A percentile compares a stretch with the other conserved stretches of the same genome.
Evolutionary conservation across 2,113 vertebrate genomes (phyloP).

Genomic region (Neogale vison): DNA sequence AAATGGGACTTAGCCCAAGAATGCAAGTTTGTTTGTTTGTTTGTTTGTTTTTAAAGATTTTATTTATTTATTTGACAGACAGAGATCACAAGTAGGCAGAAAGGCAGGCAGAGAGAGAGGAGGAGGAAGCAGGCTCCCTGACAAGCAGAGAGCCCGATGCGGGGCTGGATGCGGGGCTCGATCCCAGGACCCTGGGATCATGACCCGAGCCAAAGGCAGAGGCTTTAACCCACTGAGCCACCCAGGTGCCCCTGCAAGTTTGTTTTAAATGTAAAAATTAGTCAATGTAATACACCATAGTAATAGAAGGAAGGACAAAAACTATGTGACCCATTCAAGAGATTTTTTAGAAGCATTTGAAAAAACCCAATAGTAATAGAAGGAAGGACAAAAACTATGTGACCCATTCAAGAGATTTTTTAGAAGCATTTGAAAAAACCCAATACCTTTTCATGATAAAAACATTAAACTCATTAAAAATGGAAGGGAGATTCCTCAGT

Average conservation of each 20-base stretch:
- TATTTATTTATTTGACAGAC: too few species aligned
- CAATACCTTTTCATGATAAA: not conserved
- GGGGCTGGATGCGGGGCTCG: too few species aligned
- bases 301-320: slow-evolving; percentile 4
- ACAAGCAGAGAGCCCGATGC: too few species aligned
- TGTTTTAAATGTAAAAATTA: not conserved
- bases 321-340: not conserved
- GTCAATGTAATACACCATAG: not conserved
- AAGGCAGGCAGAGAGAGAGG: too few species aligned
- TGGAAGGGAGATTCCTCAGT: not conserved
- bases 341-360: not conserved
- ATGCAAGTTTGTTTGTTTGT: not conserved
- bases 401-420: not conserved
- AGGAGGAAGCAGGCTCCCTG: too few species aligned
- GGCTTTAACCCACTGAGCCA: too few species aligned
- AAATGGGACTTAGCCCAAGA: not conserved
- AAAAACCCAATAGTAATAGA: not conserved
- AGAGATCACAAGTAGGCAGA: too few species aligned
- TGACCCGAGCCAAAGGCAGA: too few species aligned
- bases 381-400: not conserved
- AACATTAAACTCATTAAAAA: not conserved
- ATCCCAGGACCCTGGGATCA: too few species aligned
- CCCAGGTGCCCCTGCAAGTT: not conserved
- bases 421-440: not conserved
- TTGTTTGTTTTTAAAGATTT: too few species aligned